A percentile compares a stretch with the other conserved stretches of the same genome.
These are phyloP conservation scores for Lamprotornis superbus DNA, from an alignment of 2,113 vertebrate species.

Conservation along the genomic window DNA sequence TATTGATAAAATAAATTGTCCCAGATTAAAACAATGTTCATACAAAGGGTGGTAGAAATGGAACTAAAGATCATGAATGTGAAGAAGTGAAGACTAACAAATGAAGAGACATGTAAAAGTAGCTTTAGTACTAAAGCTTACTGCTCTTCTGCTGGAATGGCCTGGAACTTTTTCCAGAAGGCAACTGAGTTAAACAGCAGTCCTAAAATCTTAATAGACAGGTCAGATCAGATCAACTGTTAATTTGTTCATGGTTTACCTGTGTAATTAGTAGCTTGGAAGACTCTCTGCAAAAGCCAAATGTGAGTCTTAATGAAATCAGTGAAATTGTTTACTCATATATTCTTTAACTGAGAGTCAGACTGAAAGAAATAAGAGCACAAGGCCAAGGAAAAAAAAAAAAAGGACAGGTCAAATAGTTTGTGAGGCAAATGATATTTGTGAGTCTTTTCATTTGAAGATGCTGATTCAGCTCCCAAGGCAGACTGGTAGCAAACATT, in stretches of 20 bases:
- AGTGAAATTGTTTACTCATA: background rate
- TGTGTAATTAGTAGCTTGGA: background rate
- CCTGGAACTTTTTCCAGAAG: background rate
- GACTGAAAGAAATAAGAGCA: background rate
- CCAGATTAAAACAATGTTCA: background rate
- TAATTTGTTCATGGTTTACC: background rate
- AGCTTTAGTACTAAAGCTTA: background rate
- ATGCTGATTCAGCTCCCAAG: background rate
- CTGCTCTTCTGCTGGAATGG: background rate
- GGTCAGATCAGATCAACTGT: background rate
- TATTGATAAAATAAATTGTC: background rate
- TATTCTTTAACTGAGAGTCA: background rate
- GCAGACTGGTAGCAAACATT: background rate
- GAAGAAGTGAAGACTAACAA: background rate
- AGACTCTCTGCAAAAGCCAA: background rate
- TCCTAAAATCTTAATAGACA: background rate
- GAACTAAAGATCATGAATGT: background rate
- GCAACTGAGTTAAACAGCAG: background rate
- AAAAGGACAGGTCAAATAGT: background rate
- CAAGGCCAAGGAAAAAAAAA: background rate
- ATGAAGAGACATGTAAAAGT: background rate
- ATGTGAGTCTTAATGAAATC: background rate
- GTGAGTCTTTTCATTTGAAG: background rate
- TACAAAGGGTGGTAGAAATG: background rate
- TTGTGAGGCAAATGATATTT: background rate